Conservation (phyloP, 2,888 invertebrate species). For the Parasteatoda lunata region DNA sequence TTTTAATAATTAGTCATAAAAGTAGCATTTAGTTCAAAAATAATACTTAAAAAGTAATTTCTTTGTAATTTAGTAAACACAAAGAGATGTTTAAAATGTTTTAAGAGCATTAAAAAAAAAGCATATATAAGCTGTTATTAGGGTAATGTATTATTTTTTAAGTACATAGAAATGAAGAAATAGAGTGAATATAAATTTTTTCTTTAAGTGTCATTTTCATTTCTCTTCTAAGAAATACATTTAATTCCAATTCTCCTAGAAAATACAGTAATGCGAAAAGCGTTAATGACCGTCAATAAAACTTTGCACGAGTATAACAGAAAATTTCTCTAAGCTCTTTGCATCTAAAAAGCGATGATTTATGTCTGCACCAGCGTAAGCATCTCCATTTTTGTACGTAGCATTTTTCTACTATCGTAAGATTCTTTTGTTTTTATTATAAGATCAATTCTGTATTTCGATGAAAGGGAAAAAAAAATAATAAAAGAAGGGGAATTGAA, state of each 20-base stretch:
- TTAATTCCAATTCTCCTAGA: conserved; percentile 43
- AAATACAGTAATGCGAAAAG: conserved; percentile 27
- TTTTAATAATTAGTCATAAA: no score
- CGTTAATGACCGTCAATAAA: conserved; percentile 59
- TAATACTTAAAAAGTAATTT: no score
- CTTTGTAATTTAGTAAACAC: no score
- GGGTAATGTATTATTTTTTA: no score
- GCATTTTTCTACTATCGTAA: conserved; percentile 31
- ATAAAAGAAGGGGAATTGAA: conserved; percentile 1
- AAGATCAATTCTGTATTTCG: conserved; percentile 19
- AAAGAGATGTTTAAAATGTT: no score
- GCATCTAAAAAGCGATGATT: conserved; percentile 34
- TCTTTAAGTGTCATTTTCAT: conserved; percentile 1
- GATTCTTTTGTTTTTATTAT: conserved; percentile 53
- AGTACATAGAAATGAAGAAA: not conserved
- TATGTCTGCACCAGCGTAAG: conserved; percentile 17
- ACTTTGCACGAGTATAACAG: conserved; percentile 22
- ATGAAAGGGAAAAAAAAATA: conserved; percentile 9
- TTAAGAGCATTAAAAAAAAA: no score
- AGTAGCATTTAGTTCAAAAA: no score
- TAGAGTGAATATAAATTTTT: not conserved
- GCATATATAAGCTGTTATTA: no score
- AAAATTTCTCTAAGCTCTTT: conserved; percentile 18
- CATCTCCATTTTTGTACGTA: conserved; percentile 34
- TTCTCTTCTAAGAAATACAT: conserved; percentile 21